phyloP scores from a whole-genome alignment of 2,888 invertebrate species.

The Trichopoda pennipes region DNA sequence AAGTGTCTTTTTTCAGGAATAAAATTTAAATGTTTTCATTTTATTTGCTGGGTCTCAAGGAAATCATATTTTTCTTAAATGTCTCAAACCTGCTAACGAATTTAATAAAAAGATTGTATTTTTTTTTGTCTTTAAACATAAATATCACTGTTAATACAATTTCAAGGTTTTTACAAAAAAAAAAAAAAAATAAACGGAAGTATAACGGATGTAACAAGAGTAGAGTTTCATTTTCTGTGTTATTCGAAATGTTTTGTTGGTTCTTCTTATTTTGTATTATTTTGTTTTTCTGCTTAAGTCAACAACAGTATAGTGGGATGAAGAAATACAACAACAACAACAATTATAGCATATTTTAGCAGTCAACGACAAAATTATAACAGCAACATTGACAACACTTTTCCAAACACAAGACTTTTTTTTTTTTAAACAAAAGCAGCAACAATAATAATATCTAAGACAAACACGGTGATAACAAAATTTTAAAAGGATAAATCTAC shows the following conservation, averaged over 20 bases:
- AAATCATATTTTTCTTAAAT: not conserved
- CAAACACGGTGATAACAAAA: conserved; percentile 61
- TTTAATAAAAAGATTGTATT: too few species aligned
- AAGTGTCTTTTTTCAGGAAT: too few species aligned
- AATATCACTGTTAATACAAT: conserved; percentile 58
- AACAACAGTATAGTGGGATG: not conserved
- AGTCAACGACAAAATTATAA: conserved; percentile 23
- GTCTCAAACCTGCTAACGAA: too few species aligned
- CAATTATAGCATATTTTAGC: not conserved
- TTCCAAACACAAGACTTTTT: conserved; percentile 27
- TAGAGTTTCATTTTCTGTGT: not conserved
- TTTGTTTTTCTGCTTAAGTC: conserved; percentile 29
- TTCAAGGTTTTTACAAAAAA: conserved; percentile 38
- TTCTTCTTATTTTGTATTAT: not conserved
- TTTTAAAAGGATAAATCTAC: conserved; percentile 54
- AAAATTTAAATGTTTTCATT: too few species aligned
- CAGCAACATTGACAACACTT: conserved; percentile 47
- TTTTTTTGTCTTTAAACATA: not conserved
- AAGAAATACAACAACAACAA: conserved; percentile 9
- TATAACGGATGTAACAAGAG: conserved; percentile 56
- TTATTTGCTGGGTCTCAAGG: not conserved
- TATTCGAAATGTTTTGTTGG: not conserved
- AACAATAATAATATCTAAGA: conserved; percentile 33
- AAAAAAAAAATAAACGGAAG: conserved; percentile 55
- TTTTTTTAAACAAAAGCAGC: conserved; percentile 6